These are phyloP conservation scores for Meiosimyza platycephala DNA, from an alignment of 2,888 invertebrate species.

Conservation along the genomic window DNA sequence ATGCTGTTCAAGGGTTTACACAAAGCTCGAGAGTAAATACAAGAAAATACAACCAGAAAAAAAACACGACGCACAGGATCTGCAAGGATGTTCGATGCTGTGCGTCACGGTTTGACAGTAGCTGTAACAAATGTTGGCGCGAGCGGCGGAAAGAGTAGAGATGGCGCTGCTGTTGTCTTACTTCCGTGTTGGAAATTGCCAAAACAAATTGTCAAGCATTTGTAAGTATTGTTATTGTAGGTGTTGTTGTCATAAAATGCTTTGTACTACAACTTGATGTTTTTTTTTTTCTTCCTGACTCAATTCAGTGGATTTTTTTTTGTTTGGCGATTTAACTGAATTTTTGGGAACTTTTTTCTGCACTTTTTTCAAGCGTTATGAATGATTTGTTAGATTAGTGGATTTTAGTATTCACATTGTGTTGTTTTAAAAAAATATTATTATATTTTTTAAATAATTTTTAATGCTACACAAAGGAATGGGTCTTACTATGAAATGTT, in stretches of 20 bases:
- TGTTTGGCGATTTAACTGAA: not conserved
- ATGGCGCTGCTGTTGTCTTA: constrained; percentile 42
- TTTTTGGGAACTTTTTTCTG: not conserved
- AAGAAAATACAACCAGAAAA: not conserved
- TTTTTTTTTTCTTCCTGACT: constrained; percentile 28
- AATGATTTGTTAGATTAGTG: not conserved
- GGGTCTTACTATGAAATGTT: not conserved
- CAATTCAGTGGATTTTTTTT: constrained; percentile 2
- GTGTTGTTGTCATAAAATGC: constrained; percentile 55
- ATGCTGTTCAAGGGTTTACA: not conserved
- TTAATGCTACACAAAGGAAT: not conserved
- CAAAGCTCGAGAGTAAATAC: too few relatives aligned
- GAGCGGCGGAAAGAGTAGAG: constrained; percentile 12
- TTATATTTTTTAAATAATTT: too few relatives aligned
- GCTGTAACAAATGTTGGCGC: not conserved
- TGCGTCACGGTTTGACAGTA: not conserved
- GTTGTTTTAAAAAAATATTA: too few relatives aligned
- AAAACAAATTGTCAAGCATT: constrained; percentile 64
- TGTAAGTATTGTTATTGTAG: constrained; percentile 59
- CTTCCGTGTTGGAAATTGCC: constrained; percentile 56
- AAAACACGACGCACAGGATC: constrained; percentile 25
- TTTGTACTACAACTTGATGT: constrained; percentile 36
- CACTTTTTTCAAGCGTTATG: not conserved
- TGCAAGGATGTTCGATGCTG: constrained; percentile 32
- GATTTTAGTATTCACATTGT: too few relatives aligned